Percentiles rank a stretch among this genome's conserved stretches.
Conservation (phyloP, 2,797 vertebrate genomes). For the Poeciliopsis infans region DNA sequence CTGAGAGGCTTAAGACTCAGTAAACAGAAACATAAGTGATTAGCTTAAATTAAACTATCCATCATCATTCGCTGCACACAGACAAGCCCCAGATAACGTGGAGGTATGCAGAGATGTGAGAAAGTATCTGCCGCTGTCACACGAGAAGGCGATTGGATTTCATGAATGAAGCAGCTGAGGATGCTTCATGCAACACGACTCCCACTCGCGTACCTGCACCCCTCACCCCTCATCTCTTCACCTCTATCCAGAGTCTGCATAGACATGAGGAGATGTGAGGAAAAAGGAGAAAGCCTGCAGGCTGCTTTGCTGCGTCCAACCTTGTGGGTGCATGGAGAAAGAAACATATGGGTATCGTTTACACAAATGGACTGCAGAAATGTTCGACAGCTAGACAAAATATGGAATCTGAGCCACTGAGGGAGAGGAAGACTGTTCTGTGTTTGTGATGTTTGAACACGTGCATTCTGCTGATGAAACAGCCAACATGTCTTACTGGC, state of each 20-base stretch:
- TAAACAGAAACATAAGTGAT: slow-evolving; percentile 62
- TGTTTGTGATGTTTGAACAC: slow-evolving; percentile 61
- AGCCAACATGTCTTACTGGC: slow-evolving; percentile 27
- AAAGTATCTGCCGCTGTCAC: slow-evolving; percentile 64
- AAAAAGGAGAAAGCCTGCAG: slow-evolving; percentile 55
- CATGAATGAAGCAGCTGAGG: slow-evolving; percentile 80
- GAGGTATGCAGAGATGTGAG: slow-evolving; percentile 61
- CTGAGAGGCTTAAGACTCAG: slow-evolving; percentile 43
- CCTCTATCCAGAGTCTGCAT: slow-evolving; percentile 59
- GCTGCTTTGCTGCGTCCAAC: slow-evolving; percentile 78
- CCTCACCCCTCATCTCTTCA: slow-evolving; percentile 34
- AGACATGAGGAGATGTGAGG: slow-evolving; percentile 56
- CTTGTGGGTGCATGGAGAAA: slow-evolving; percentile 76
- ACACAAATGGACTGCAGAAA: slow-evolving; percentile 70
- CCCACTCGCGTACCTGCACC: slow-evolving; percentile 48
- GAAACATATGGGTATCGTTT: slow-evolving; percentile 75
- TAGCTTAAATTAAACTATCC: slow-evolving; percentile 64
- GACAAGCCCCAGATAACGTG: slow-evolving; percentile 40
- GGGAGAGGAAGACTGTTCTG: slow-evolving; percentile 62
- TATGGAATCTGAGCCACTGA: slow-evolving; percentile 65
- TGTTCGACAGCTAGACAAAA: slow-evolving; percentile 69
- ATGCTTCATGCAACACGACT: slow-evolving; percentile 80
- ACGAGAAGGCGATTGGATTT: slow-evolving; percentile 73
- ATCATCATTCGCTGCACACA: slow-evolving; percentile 59
- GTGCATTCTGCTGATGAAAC: slow-evolving; percentile 53